Evolutionary conservation across 2,797 vertebrate species (phyloP).

Genomic region (Odontamblyopus lacepedii): DNA sequence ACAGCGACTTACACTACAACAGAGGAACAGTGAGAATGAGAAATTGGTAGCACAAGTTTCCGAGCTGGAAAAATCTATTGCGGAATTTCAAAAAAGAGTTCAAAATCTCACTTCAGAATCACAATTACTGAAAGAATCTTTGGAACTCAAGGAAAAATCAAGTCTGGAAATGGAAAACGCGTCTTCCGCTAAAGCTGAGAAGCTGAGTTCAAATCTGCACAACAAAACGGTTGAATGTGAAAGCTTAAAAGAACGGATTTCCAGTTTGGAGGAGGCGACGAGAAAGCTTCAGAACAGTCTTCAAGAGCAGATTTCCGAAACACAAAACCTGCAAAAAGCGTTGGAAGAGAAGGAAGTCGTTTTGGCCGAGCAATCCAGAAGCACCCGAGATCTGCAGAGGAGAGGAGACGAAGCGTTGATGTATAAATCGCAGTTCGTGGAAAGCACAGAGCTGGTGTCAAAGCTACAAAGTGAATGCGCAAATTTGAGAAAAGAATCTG

Average conservation of each 20-base stretch:
- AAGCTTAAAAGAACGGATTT: slow-evolving; percentile 72
- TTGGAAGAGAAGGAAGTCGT: slow-evolving; percentile 69
- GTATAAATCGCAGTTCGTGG: slow-evolving; percentile 71
- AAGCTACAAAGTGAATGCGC: slow-evolving; percentile 63
- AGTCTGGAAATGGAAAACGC: slow-evolving; percentile 55
- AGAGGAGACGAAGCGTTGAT: slow-evolving; percentile 68
- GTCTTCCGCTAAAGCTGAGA: slow-evolving; percentile 56
- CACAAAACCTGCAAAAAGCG: slow-evolving; percentile 55
- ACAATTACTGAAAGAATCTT: slow-evolving; percentile 55
- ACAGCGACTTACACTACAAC: slow-evolving; percentile 74
- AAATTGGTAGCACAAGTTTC: slow-evolving; percentile 65
- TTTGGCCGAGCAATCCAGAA: slow-evolving; percentile 63
- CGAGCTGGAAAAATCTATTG: slow-evolving; percentile 65
- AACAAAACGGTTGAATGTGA: slow-evolving; percentile 77
- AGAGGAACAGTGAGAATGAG: slow-evolving; percentile 64
- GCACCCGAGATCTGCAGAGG: slow-evolving; percentile 68
- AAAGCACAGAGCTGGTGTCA: slow-evolving; percentile 71
- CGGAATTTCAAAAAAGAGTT: slow-evolving; percentile 63
- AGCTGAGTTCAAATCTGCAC: slow-evolving; percentile 64
- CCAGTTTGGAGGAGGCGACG: slow-evolving; percentile 70
- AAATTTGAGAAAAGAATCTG: slow-evolving; percentile 45
- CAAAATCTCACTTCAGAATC: slow-evolving; percentile 71
- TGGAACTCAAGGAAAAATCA: slow-evolving; percentile 75
- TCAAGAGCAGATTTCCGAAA: slow-evolving; percentile 62
- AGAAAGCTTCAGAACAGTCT: slow-evolving; percentile 64